Evolutionary conservation across 2,797 vertebrate species (phyloP), one percentile per base, ranked within the genome.

Genomic region (Vultur gryphus): DNA sequence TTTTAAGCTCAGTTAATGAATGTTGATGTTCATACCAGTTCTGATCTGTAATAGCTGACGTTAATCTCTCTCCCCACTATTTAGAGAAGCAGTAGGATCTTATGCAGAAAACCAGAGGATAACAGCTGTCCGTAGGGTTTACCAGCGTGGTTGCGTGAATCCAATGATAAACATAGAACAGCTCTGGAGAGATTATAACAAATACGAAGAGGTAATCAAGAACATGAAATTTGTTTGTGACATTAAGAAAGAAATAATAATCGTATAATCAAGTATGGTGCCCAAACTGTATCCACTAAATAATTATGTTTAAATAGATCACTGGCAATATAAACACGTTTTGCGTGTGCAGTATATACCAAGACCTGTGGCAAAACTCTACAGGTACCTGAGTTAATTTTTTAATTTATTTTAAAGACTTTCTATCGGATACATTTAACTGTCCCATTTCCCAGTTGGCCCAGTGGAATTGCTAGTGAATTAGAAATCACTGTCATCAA

Each of bases 81-180:
- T 87, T 81, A 99, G 99, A 91, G 99, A 99, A 98, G 99, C 99
- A 8, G 99, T 99, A 95, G 99, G 99, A 89, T 99, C 99, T 7
- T 99, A 99, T 6, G 99, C 99, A 96, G 99, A 99, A 97, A 99
- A 99, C 97, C 99, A 99, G 94, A 98, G 99, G 84, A 99, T 99
- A 98, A 99, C 99, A 61, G 99, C 99, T 20, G 99, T 99, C 77
- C 98, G 99, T 90, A 98, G 99, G 91, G 99, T 99, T 88, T 99
- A 99, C 98, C 99, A 99, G 97, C 98, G 99, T 94, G 99, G 99
- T 76, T 99, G 99, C 59, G 99, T 99, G 95, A 99, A 99, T 97
- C 99, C 99, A 88, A 99, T 99, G 99, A 99, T 99, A 97, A 99
- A 99, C 97, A 99, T 99, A 62, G 99, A 99, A 92, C 99, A 99